Conservation (phyloP, 2,888 invertebrate species). For the Parnassius apollo region DNA sequence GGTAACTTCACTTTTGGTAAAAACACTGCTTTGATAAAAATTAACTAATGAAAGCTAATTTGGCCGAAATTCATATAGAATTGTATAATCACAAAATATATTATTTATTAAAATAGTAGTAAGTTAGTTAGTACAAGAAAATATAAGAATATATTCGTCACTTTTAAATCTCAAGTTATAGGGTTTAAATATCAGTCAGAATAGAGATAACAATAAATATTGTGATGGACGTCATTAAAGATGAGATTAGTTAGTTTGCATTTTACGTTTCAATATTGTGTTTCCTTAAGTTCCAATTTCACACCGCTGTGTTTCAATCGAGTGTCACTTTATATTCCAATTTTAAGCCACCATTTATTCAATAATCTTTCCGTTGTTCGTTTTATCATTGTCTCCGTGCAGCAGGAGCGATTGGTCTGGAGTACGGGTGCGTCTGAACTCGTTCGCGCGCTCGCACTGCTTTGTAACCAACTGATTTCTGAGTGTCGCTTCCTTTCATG, state of each 20-base stretch:
- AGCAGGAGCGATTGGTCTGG: conserved; percentile 42
- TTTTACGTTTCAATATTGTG: conserved; percentile 2
- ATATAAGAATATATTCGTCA: too few relatives aligned
- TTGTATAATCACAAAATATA: too few relatives aligned
- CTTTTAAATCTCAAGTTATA: too few relatives aligned
- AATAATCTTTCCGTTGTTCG: neutral
- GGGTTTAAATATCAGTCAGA: neutral
- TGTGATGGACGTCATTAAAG: neutral
- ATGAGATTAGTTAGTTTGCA: neutral
- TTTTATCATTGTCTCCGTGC: conserved; percentile 26
- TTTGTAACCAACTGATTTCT: conserved; percentile 73
- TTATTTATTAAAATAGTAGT: too few relatives aligned
- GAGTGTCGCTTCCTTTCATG: conserved; percentile 48
- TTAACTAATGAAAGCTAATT: too few relatives aligned
- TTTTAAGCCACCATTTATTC: neutral
- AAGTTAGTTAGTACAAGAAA: too few relatives aligned
- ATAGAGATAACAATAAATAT: neutral
- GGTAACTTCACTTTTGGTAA: too few relatives aligned
- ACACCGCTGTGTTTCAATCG: neutral
- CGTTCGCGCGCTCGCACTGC: conserved; percentile 63
- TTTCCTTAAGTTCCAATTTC: neutral
- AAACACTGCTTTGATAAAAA: too few relatives aligned
- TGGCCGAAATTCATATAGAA: too few relatives aligned
- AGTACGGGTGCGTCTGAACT: conserved; percentile 61
- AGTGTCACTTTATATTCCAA: neutral